Evolutionary conservation across 2,888 invertebrate species (phyloP), one percentile per base, ranked within the genome.

Genomic region (Corbicula japonica): DNA sequence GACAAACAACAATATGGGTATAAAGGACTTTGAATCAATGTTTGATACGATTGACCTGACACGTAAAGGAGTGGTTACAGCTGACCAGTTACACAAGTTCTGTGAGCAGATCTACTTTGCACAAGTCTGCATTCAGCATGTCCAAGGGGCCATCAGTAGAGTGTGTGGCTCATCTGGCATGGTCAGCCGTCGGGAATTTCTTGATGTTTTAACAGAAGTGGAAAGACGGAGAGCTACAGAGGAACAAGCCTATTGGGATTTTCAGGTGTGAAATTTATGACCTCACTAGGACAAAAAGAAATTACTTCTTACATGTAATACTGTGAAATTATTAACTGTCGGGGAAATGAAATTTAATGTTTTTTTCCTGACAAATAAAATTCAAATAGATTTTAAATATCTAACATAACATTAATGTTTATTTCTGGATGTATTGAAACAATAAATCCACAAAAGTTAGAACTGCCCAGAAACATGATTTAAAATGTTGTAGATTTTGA

Each of bases 211-310:
- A 6, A 86, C 87, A 52, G 92, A 92, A 41, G 69, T 92, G 6
- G 88, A 89, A 44, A 76, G 91, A 26, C 66, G 91, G 23, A 80
- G 86, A 58, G 79, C 85, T 12, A 75, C 88, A 30, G 91, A 92
- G 41, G 89, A 91, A 56, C 86, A 90, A 58, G 89, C 88, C 5
- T 89, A 87, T 66, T 92, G 92, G 92, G 91, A 92, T 74, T 92
- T 92, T 78, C 86, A 86, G 73, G 87, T 87, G n/a, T n/a, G n/a
- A n/a, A n/a, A n/a, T n/a, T n/a, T n/a, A n/a, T n/a, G n/a, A n/a
- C n/a, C n/a, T n/a, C n/a, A n/a, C n/a, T n/a, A n/a, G n/a, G n/a
- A n/a, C n/a, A n/a, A n/a, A n/a, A n/a, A n/a, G n/a, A n/a, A n/a
- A n/a, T n/a, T n/a, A n/a, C n/a, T n/a, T n/a, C n/a, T n/a, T n/a